Base-by-base conservation (phyloP, 1,140 invertebrate species). In the Temnothorax nylanderi region DNA sequence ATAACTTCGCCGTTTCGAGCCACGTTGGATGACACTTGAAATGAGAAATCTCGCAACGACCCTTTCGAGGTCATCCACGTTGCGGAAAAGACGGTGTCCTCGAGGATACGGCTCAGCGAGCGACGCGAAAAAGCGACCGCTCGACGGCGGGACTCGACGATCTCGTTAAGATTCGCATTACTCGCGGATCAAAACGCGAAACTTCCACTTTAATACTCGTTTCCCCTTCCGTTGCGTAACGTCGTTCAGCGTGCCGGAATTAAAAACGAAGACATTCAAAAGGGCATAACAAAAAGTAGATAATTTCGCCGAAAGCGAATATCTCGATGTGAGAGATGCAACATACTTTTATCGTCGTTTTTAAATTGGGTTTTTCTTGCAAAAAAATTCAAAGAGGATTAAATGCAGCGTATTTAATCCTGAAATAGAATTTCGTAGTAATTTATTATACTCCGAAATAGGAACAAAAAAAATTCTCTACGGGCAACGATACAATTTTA, bases 151-250 rank as follows among this genome's bases (percentile, higher is more conserved):
- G 13, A 62, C 32, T 76, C 81, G 56, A 64, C 85, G 67, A 87
- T 80, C 77, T 87, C 78, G 64, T 86, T 86, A 86, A 67, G 74
- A 74, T 74, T 51, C 26, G 41, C 67, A 74, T 82, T 82, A 82
- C 44, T 7, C 51, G 26, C 54, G 69, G 37, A 60, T 84, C 80
- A 60, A 74, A 74, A 60, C 54, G 54, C 69, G 49, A 10, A 84
- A 84, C 51, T 72, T 72, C 37, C 18, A 60, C 69, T 84, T 84
- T 84, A 75, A 75, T 84, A 84, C 26, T 75, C 67, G n/a, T 60
- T 74, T 47, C 26, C 16, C 6, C 41, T 11, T 4, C 56, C 13
- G 41, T 62, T n/a, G 41, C 56, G 21, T 47, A 64, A 74, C n/a
- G 41, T 62, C 54, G 13, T 49, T 13, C 47, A n/a, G 26, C 18